Evolutionary conservation across 2,113 vertebrate genomes (phyloP).

Genomic region (Petaurus breviceps): DNA sequence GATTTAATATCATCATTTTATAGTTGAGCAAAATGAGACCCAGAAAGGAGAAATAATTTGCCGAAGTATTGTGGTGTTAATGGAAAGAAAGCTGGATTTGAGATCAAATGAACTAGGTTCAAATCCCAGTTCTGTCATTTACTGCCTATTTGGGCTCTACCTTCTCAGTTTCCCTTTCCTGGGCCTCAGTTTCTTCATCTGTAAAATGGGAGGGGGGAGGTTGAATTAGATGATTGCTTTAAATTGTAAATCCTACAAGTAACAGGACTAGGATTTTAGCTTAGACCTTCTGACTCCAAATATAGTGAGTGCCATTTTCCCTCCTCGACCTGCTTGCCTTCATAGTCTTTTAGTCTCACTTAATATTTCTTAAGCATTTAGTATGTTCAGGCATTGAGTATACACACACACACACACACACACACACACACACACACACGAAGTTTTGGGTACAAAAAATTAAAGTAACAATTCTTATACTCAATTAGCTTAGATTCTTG

Average conservation of each 20-base stretch:
- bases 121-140: neutral
- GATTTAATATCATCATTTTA: neutral
- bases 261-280: neutral
- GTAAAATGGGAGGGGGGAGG: neutral
- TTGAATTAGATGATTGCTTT: neutral
- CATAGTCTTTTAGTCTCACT: neutral
- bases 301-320: neutral
- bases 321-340: neutral
- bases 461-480: neutral
- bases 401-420: neutral
- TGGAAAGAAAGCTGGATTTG: neutral
- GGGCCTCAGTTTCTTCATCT: neutral
- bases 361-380: neutral
- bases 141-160: neutral
- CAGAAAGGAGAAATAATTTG: neutral
- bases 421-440: too few relatives aligned
- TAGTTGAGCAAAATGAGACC: neutral
- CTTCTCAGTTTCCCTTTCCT: neutral
- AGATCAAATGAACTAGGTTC: neutral
- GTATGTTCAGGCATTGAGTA: neutral
- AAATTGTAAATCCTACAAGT: neutral
- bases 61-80: neutral
- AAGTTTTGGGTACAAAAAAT: neutral
- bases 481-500: neutral
- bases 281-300: neutral